Evolutionary conservation across 2,797 vertebrate species (phyloP).

Genomic region (Simalia tracyae): DNA sequence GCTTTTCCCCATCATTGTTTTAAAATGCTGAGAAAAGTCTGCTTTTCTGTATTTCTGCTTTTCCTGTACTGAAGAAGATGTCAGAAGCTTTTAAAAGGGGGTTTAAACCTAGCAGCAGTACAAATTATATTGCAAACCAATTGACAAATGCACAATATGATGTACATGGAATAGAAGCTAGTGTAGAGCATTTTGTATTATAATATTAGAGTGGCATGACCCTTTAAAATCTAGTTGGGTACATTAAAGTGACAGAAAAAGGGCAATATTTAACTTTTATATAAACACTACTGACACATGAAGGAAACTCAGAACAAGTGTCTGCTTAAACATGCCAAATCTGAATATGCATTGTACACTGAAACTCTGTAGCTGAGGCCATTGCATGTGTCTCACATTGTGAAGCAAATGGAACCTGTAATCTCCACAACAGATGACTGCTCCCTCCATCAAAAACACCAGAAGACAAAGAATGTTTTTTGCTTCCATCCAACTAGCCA

Average conservation of each 20-base stretch:
- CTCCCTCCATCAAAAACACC: slow-evolving; percentile 71
- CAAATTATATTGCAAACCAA: slow-evolving; percentile 15
- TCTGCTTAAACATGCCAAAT: background rate
- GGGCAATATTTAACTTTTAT: background rate
- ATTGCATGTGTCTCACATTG: slow-evolving; percentile 76
- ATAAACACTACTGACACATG: background rate
- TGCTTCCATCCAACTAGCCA: slow-evolving; percentile 60
- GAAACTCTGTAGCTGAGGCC: slow-evolving; percentile 59
- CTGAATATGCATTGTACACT: slow-evolving; percentile 59
- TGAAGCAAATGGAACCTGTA: slow-evolving; percentile 76
- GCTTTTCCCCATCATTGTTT: background rate
- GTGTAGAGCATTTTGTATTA: background rate
- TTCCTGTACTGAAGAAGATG: background rate
- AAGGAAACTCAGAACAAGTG: background rate
- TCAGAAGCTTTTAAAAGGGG: too few relatives aligned
- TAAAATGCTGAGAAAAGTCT: background rate
- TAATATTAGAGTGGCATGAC: background rate
- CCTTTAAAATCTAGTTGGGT: background rate
- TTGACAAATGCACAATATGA: background rate
- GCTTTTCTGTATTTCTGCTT: background rate
- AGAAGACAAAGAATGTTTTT: slow-evolving; percentile 71
- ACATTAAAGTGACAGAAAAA: background rate
- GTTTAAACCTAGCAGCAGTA: background rate
- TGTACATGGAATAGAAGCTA: background rate
- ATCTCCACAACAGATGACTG: slow-evolving; percentile 66